Conservation (phyloP, 1,140 invertebrate genomes). For the Papilio glaucus region DNA sequence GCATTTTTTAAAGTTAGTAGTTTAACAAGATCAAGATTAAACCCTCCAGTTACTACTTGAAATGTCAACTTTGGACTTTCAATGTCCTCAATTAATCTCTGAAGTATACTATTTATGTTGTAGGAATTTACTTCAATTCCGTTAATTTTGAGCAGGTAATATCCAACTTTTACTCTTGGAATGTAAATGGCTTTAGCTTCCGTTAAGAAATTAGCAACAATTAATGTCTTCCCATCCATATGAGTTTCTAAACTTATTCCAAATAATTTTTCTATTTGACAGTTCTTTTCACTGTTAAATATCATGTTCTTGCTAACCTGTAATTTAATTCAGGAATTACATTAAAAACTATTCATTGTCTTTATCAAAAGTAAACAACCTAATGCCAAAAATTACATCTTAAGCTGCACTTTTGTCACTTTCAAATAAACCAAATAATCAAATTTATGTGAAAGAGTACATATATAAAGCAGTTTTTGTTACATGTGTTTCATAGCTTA, state of each 20-base stretch:
- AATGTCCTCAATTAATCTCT: conserved; percentile 84
- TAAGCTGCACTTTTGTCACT: too few species aligned
- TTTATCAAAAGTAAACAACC: neutral
- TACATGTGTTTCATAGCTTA: too few species aligned
- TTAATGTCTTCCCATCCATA: conserved; percentile 85
- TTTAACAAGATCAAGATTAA: conserved; percentile 60
- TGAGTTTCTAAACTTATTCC: conserved; percentile 87
- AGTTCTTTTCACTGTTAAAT: conserved; percentile 76
- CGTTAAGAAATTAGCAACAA: conserved; percentile 87
- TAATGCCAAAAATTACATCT: neutral
- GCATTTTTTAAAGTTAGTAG: conserved; percentile 79
- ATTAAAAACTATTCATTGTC: neutral
- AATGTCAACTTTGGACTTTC: conserved; percentile 71
- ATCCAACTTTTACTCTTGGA: conserved; percentile 87
- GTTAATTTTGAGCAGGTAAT: conserved; percentile 87
- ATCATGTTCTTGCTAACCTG: conserved; percentile 77
- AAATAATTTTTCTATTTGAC: conserved; percentile 84
- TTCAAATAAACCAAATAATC: too few species aligned
- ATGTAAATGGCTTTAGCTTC: conserved; percentile 86
- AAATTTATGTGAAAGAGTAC: neutral
- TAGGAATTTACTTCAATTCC: conserved; percentile 85
- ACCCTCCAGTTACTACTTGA: conserved; percentile 56
- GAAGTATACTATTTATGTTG: conserved; percentile 82
- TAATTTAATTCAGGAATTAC: conserved; percentile 43
- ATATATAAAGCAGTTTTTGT: neutral